Evolutionary conservation across 2,113 vertebrate genomes (phyloP).

Genomic region (Colius striatus): DNA sequence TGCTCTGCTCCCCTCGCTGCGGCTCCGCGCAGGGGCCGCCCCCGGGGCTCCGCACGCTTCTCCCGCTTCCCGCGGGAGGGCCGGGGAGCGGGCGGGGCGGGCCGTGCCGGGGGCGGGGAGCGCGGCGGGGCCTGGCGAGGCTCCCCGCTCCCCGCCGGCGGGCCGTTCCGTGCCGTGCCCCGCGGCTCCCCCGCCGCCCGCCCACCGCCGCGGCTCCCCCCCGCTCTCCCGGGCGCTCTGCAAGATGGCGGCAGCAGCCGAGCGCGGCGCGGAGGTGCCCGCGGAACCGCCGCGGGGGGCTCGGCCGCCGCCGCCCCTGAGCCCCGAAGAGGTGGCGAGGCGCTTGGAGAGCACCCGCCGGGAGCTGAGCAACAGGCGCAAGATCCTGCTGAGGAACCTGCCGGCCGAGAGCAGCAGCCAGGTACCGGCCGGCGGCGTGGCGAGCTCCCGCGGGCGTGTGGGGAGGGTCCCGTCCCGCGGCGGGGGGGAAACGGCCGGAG

Average conservation of each 20-base stretch:
- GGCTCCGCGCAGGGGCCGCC: no score
- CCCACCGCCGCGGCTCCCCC: not conserved
- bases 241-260: conserved; percentile 57
- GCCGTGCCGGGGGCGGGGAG: not conserved
- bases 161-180: not conserved
- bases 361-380: conserved; percentile 94
- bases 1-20: not conserved
- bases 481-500: not conserved
- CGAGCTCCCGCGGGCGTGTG: not conserved
- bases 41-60: no score
- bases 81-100: not conserved
- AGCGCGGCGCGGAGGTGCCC: conserved; percentile 70
- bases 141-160: not conserved
- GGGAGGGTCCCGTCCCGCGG: not conserved
- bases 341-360: conserved; percentile 86
- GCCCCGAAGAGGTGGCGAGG: conserved; percentile 82
- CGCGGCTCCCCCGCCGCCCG: not conserved
- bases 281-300: conserved; percentile 60
- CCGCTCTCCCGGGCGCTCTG: not conserved
- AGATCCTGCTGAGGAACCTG: conserved; percentile 93
- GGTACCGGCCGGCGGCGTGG: conserved; percentile 72
- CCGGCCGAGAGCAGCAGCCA: conserved; percentile 90
- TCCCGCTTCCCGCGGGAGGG: no score
- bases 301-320: conserved; percentile 68
- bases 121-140: not conserved